These are phyloP conservation scores for Cherax quadricarinatus DNA, from an alignment of 1,140 invertebrate species.

Conservation along the genomic window DNA sequence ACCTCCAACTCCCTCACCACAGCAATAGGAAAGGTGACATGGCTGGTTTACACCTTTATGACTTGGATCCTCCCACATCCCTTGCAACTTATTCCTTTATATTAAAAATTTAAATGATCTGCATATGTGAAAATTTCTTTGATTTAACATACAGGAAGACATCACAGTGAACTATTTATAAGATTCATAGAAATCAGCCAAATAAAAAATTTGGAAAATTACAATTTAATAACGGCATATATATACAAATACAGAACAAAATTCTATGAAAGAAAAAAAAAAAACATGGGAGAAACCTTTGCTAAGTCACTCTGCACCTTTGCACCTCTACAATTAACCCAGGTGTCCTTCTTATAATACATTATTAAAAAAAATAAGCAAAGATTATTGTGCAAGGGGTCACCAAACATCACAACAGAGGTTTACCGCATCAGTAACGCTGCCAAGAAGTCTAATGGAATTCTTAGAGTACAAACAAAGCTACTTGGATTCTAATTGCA, in stretches of 20 bases:
- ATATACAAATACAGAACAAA: too few relatives aligned
- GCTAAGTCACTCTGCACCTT: not conserved
- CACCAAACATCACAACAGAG: not conserved
- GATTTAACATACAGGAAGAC: constrained; percentile 1
- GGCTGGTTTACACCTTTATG: constrained; percentile 38
- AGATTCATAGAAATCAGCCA: not conserved
- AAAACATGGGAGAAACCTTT: constrained; percentile 3
- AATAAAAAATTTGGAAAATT: not conserved
- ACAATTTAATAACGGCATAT: too few relatives aligned
- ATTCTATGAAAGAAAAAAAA: not conserved
- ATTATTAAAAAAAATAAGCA: not conserved
- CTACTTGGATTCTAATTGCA: constrained; percentile 18
- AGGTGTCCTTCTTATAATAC: not conserved
- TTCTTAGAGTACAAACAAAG: constrained; percentile 40
- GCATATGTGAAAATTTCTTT: not conserved
- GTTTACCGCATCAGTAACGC: not conserved
- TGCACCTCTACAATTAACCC: not conserved
- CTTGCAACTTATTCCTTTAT: not conserved
- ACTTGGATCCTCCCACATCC: not conserved
- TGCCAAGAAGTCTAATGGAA: constrained; percentile 45
- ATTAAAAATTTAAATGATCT: not conserved
- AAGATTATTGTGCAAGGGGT: not conserved
- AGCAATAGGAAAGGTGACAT: constrained; percentile 31
- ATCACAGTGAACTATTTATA: not conserved
- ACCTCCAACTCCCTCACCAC: constrained; percentile 22